Percentiles rank a stretch among this genome's conserved stretches.
phyloP scores from a whole-genome alignment of 2,797 vertebrate species.

The Pseudotriccus pelzelni region DNA sequence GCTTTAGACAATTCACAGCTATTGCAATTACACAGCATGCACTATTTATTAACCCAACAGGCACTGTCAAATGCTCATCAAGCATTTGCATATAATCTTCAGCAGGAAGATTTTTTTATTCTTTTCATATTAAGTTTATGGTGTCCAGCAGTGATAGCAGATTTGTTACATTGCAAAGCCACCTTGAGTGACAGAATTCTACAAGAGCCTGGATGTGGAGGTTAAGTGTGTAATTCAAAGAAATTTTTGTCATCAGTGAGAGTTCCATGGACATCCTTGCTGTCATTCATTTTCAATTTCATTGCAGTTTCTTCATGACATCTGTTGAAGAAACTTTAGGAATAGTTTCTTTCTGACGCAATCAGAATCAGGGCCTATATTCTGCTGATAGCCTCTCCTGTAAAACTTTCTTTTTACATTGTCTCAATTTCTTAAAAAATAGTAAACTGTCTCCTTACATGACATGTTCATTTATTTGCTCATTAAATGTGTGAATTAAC shows the following conservation, averaged over 20 bases:
- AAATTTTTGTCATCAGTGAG: not conserved
- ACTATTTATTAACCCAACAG: conserved; percentile 23
- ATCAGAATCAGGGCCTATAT: not conserved
- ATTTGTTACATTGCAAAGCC: not conserved
- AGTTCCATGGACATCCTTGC: not conserved
- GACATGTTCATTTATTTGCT: not conserved
- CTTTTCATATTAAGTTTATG: not conserved
- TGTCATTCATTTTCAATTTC: not conserved
- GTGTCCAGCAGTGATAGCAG: not conserved
- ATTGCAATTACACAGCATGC: not conserved
- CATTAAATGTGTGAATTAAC: not conserved
- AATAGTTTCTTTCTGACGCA: not conserved
- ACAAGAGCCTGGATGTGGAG: not conserved
- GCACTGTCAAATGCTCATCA: not conserved
- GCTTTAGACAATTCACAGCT: conserved; percentile 14
- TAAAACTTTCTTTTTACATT: not conserved
- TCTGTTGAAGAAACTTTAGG: not conserved
- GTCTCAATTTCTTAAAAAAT: not conserved
- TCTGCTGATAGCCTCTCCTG: not conserved
- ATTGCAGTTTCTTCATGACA: not conserved
- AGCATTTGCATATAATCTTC: not conserved
- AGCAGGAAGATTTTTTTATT: not conserved
- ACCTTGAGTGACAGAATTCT: not conserved
- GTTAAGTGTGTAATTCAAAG: not conserved
- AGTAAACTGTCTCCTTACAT: not conserved